phyloP scores from a whole-genome alignment of 2,113 vertebrate genomes.

The Parotia lawesii region DNA sequence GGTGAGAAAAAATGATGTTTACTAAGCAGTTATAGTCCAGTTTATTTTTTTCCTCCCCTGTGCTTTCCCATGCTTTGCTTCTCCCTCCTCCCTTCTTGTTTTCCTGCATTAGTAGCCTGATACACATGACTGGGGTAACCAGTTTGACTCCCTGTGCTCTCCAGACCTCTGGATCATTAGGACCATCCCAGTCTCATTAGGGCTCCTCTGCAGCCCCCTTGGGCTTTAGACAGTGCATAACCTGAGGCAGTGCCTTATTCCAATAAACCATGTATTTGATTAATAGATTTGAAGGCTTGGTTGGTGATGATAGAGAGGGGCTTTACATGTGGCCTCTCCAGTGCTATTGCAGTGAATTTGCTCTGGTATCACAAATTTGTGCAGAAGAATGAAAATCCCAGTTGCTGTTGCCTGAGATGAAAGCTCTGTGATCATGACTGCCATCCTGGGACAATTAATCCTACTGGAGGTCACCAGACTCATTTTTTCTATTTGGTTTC shows the following conservation, averaged over 20 bases:
- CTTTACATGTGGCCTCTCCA: neutral
- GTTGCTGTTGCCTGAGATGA: neutral
- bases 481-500: neutral
- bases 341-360: neutral
- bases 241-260: neutral
- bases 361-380: rapidly evolving
- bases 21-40: neutral
- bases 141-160: neutral
- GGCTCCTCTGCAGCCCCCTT: neutral
- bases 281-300: neutral
- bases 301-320: neutral
- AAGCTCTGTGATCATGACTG: neutral
- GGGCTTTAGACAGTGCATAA: neutral
- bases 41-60: neutral
- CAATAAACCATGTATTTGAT: neutral
- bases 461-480: neutral
- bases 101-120: neutral
- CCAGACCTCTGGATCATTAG: neutral
- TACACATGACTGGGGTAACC: neutral
- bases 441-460: conserved; percentile 34
- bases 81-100: neutral
- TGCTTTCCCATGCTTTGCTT: neutral
- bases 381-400: neutral
- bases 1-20: conserved; percentile 22
- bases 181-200: neutral